These are phyloP conservation scores for Fabriciana adippe DNA, from an alignment of 2,888 invertebrate genomes.

Conservation along the genomic window DNA sequence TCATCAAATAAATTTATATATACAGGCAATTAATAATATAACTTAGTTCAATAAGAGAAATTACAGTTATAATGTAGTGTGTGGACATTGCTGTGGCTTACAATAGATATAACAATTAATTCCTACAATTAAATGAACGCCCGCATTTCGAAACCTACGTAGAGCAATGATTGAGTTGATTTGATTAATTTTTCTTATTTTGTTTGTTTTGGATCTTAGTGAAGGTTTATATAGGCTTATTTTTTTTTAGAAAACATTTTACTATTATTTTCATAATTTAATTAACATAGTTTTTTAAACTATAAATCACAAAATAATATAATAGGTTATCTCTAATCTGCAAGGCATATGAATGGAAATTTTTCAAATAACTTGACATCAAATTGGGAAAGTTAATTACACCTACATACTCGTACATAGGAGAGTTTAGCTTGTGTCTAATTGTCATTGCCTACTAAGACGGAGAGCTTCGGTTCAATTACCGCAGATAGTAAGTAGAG, in stretches of 20 bases:
- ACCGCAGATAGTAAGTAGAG: no score
- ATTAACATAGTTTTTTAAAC: no score
- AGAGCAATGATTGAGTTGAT: conserved; percentile 44
- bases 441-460: no score
- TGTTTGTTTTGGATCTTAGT: conserved; percentile 6
- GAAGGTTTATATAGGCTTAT: neutral
- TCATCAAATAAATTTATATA: conserved; percentile 22
- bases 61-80: conserved; percentile 74
- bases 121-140: conserved; percentile 79
- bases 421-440: no score
- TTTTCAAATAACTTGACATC: no score
- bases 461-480: no score
- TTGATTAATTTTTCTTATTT: conserved; percentile 28
- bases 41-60: conserved; percentile 60
- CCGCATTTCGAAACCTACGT: conserved; percentile 71
- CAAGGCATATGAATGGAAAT: no score
- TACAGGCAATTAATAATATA: conserved; percentile 62
- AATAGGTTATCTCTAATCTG: no score
- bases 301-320: no score
- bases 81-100: conserved; percentile 74
- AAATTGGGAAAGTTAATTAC: no score
- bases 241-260: neutral
- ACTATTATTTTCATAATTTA: no score
- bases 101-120: conserved; percentile 82
- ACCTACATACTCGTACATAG: no score